Percentiles rank a stretch among this genome's conserved stretches.
These are phyloP conservation scores for Drosophila algonquin DNA, from an alignment of 2,888 invertebrate genomes.

Conservation along the genomic window DNA sequence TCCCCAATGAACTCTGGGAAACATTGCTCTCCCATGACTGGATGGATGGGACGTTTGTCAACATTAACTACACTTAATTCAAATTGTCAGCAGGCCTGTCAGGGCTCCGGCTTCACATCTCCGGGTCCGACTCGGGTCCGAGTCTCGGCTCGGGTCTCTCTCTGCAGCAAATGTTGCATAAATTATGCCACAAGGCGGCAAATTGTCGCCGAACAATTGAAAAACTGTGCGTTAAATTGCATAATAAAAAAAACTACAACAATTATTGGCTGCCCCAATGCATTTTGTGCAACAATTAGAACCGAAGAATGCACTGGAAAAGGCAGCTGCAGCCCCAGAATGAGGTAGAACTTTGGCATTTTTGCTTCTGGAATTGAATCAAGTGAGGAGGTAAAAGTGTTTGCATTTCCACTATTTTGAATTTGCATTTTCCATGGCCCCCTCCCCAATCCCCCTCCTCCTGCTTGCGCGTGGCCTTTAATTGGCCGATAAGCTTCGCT, in stretches of 20 bases:
- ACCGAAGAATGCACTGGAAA: slow-evolving; percentile 21
- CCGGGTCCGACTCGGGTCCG: not conserved
- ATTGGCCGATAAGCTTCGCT: slow-evolving; percentile 62
- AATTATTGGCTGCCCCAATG: slow-evolving; percentile 56
- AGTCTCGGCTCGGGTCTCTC: not conserved
- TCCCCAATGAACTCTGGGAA: slow-evolving; percentile 36
- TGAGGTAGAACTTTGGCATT: slow-evolving; percentile 17
- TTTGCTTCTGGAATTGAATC: slow-evolving; percentile 1
- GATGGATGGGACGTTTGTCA: slow-evolving; percentile 68
- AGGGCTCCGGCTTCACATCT: slow-evolving; percentile 9
- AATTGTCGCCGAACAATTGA: slow-evolving; percentile 67
- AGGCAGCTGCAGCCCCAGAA: slow-evolving; percentile 12
- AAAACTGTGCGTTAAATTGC: slow-evolving; percentile 73
- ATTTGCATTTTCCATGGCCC: slow-evolving; percentile 19
- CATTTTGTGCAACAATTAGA: slow-evolving; percentile 62
- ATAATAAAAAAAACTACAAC: slow-evolving; percentile 67
- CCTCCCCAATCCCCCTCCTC: too few species aligned
- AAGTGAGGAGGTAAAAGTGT: slow-evolving; percentile 35
- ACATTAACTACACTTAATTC: slow-evolving; percentile 81
- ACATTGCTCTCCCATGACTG: slow-evolving; percentile 31
- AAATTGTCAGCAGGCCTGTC: slow-evolving; percentile 72
- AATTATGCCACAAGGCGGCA: slow-evolving; percentile 77
- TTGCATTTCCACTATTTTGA: slow-evolving; percentile 38
- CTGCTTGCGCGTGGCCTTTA: slow-evolving; percentile 47
- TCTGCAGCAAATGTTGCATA: slow-evolving; percentile 56